phyloP scores from a whole-genome alignment of 1,140 invertebrate genomes.

The Chrysomallon squamiferum region DNA sequence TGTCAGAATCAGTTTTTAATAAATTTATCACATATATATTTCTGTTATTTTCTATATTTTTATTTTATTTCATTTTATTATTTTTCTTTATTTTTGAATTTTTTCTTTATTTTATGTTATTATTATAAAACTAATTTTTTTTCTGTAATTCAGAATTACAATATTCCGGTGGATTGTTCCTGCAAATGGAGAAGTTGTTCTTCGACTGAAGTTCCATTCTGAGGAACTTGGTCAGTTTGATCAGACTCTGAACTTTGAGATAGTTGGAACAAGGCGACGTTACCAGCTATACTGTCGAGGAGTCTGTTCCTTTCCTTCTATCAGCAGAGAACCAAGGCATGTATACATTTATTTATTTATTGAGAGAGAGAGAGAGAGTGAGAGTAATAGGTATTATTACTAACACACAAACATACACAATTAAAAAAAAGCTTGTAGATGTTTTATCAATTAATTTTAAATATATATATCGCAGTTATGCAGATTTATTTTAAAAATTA shows the following conservation, averaged over 20 bases:
- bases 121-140: too few species aligned
- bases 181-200: slow-evolving; percentile 48
- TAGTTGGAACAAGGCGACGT: slow-evolving; percentile 58
- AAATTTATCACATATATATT: too few species aligned
- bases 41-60: too few species aligned
- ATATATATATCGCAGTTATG: too few species aligned
- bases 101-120: too few species aligned
- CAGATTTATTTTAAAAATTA: too few species aligned
- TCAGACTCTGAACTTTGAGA: slow-evolving; percentile 64
- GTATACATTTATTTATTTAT: neutral
- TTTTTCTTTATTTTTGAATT: too few species aligned
- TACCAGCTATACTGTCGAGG: slow-evolving; percentile 64
- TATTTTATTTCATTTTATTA: too few species aligned
- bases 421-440: neutral
- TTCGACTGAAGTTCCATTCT: slow-evolving; percentile 58
- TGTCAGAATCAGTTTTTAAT: too few species aligned
- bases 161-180: slow-evolving; percentile 61
- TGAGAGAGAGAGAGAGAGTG: too few species aligned
- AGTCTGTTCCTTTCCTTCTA: slow-evolving; percentile 63
- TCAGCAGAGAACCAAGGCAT: slow-evolving; percentile 63
- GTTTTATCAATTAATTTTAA: neutral
- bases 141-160: slow-evolving; percentile 44
- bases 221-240: slow-evolving; percentile 64
- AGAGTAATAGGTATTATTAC: too few species aligned
- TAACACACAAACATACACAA: too few species aligned